phyloP scores from a whole-genome alignment of 2,797 vertebrate species.

The Parauchenoglanis punctatus region DNA sequence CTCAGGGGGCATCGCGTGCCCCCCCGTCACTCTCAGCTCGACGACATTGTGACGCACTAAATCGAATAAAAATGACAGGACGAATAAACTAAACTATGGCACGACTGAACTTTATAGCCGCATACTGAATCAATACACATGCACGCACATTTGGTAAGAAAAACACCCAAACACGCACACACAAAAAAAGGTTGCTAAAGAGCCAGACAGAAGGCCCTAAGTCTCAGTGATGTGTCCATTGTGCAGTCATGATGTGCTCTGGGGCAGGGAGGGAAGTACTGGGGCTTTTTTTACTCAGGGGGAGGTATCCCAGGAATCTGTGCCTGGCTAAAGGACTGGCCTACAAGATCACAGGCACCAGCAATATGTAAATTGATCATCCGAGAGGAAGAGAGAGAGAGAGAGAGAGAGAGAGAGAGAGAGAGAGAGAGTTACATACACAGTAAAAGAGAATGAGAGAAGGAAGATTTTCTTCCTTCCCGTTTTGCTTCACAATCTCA shows the following conservation, averaged over 20 bases:
- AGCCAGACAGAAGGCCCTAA: slow-evolving; percentile 65
- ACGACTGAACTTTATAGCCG: slow-evolving; percentile 46
- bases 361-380: slow-evolving; percentile 78
- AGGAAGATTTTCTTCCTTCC: not conserved
- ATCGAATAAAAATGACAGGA: slow-evolving; percentile 9
- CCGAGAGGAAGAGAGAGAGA: slow-evolving; percentile 33
- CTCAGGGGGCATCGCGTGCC: slow-evolving; percentile 71
- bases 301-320: slow-evolving; percentile 89
- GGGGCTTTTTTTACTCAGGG: slow-evolving; percentile 74
- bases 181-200: slow-evolving; percentile 48
- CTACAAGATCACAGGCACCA: slow-evolving; percentile 70
- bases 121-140: slow-evolving; percentile 25
- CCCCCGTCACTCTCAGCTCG: slow-evolving; percentile 66
- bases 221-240: slow-evolving; percentile 69
- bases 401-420: slow-evolving; percentile 28
- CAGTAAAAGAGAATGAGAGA: not conserved
- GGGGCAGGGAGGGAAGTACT: slow-evolving; percentile 56
- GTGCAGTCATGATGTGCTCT: slow-evolving; percentile 78
- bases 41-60: slow-evolving; percentile 58
- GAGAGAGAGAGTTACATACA: slow-evolving; percentile 4
- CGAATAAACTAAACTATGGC: slow-evolving; percentile 39
- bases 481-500: not conserved
- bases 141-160: slow-evolving; percentile 21
- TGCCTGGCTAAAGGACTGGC: slow-evolving; percentile 71
- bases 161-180: slow-evolving; percentile 47